phyloP scores from a whole-genome alignment of 2,888 invertebrate species.

The Patella pellucida region DNA sequence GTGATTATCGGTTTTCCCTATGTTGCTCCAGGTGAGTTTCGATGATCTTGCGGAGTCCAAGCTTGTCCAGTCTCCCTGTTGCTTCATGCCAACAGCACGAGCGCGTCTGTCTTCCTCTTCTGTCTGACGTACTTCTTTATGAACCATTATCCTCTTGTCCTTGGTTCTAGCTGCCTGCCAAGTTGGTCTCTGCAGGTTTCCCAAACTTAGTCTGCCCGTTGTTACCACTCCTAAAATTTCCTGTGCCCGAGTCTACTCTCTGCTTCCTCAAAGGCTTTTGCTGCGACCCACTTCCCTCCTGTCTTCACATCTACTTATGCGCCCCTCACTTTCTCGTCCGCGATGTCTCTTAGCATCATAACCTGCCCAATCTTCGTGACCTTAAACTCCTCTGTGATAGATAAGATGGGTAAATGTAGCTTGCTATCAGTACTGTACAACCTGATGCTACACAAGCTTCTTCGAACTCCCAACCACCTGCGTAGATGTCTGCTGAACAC shows the following conservation, averaged over 20 bases:
- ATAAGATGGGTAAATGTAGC: background rate
- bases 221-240: background rate
- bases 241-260: background rate
- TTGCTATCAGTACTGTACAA: slow-evolving; percentile 2
- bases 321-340: too few species aligned
- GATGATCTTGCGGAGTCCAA: background rate
- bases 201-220: background rate
- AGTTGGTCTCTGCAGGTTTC: background rate
- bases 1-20: slow-evolving; percentile 5
- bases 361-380: slow-evolving; percentile 1
- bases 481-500: background rate
- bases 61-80: background rate
- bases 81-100: slow-evolving; percentile 6
- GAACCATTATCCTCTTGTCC: background rate
- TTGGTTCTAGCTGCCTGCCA: background rate
- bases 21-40: background rate
- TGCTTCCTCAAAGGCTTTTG: background rate
- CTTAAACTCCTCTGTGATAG: slow-evolving; percentile 13
- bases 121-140: slow-evolving; percentile 2
- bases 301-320: too few species aligned
- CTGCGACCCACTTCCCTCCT: slow-evolving; percentile 11
- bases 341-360: too few species aligned
- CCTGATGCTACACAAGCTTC: background rate
- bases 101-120: slow-evolving; percentile 10
- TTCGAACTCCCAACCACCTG: background rate